phyloP scores from a whole-genome alignment of 1,140 invertebrate genomes.

The Aphaenogaster ashmeadi region DNA sequence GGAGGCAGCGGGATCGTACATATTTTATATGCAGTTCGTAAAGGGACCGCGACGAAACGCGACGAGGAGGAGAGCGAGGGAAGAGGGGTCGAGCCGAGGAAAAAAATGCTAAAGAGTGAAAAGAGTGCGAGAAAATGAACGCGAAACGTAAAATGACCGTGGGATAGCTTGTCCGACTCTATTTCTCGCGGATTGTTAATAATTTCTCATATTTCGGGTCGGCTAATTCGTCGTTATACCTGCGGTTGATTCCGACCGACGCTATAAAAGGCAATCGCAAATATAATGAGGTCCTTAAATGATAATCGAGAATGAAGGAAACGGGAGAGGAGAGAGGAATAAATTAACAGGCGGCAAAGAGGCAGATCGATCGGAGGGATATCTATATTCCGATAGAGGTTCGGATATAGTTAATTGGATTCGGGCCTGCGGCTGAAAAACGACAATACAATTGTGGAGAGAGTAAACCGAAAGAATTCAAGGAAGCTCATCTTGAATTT shows the following conservation, averaged over 20 bases:
- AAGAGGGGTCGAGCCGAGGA: neutral
- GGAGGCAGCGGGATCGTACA: conserved; percentile 50
- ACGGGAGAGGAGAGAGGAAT: neutral
- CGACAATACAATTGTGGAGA: neutral
- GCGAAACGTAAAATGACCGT: neutral
- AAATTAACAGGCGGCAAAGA: conserved; percentile 11
- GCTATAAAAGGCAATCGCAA: conserved; percentile 26
- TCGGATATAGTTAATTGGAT: neutral
- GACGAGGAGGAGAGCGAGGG: conserved; percentile 18
- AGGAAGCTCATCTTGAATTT: neutral
- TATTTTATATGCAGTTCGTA: conserved; percentile 73
- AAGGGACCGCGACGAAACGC: conserved; percentile 52
- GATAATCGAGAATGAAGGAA: conserved; percentile 42
- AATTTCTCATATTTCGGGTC: conserved; percentile 50
- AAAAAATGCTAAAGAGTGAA: conserved; percentile 59
- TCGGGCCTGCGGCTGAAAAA: neutral
- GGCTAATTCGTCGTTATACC: conserved; percentile 4
- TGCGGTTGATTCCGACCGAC: neutral
- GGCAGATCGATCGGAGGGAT: neutral
- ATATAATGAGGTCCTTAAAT: conserved; percentile 64
- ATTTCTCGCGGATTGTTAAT: conserved; percentile 59
- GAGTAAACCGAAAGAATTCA: neutral
- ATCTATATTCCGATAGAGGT: neutral
- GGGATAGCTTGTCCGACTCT: neutral
- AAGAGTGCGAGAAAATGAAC: conserved; percentile 42